phyloP scores from a whole-genome alignment of 2,797 vertebrate species.

The Myotis daubentonii region DNA sequence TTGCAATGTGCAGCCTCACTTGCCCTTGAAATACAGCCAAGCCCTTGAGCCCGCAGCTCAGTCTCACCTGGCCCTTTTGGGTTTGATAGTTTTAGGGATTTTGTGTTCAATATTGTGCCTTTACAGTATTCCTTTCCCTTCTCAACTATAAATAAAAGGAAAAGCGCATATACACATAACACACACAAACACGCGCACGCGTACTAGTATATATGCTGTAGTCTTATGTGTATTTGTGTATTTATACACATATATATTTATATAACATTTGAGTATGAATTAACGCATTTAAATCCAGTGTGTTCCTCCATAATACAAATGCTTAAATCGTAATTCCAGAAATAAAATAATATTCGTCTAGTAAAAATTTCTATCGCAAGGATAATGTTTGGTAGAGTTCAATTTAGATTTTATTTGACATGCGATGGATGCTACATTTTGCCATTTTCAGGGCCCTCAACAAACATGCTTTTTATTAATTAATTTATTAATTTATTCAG shows the following conservation, averaged over 20 bases:
- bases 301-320: not conserved
- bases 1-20: not conserved
- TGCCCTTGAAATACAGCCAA: not conserved
- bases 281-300: not conserved
- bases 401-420: not conserved
- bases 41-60: not conserved
- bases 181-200: no score
- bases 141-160: not conserved
- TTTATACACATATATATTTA: not conserved
- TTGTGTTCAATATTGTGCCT: not conserved
- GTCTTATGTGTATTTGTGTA: not conserved
- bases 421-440: not conserved
- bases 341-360: not conserved
- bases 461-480: not conserved
- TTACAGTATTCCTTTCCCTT: not conserved
- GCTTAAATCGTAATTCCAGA: not conserved
- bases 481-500: not conserved
- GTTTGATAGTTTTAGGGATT: not conserved
- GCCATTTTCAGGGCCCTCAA: not conserved
- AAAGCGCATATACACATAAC: not conserved
- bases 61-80: not conserved
- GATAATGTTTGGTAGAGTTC: not conserved
- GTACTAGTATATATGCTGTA: not conserved
- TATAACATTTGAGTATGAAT: slow-evolving; percentile 11
- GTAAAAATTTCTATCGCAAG: not conserved